phyloP scores from a whole-genome alignment of 2,888 invertebrate species.

The Pyrrhosoma nymphula region DNA sequence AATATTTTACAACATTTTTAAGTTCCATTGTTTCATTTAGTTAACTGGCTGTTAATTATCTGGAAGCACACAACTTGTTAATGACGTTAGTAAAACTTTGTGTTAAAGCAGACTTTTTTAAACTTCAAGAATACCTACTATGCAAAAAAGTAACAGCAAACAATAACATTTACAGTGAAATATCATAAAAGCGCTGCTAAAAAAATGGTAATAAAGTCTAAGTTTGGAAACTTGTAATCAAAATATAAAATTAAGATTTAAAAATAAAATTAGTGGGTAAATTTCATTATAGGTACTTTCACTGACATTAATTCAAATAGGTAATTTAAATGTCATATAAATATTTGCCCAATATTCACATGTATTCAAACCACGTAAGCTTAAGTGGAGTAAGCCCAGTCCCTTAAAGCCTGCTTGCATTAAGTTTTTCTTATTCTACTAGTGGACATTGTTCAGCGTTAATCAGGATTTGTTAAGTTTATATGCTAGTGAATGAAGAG shows the following conservation, averaged over 20 bases:
- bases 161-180: background rate
- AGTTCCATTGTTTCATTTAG: background rate
- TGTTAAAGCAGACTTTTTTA: background rate
- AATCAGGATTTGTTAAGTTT: slow-evolving; percentile 36
- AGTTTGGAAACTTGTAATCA: background rate
- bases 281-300: background rate
- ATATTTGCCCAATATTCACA: slow-evolving; percentile 42
- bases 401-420: slow-evolving; percentile 64
- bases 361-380: slow-evolving; percentile 46
- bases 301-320: background rate
- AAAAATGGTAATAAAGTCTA: background rate
- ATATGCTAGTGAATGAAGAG: slow-evolving; percentile 44
- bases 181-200: background rate
- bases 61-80: slow-evolving; percentile 10
- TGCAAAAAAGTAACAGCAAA: background rate
- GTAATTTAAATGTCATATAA: slow-evolving; percentile 1
- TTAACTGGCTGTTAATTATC: background rate
- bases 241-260: background rate
- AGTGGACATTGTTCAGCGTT: slow-evolving; percentile 48
- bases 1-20: background rate
- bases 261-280: background rate
- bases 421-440: slow-evolving; percentile 52
- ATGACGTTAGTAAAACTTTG: slow-evolving; percentile 28
- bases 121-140: background rate
- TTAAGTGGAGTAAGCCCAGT: slow-evolving; percentile 66